Conservation (phyloP, 2,888 invertebrate species). For the Thysanoteuthis rhombus region DNA sequence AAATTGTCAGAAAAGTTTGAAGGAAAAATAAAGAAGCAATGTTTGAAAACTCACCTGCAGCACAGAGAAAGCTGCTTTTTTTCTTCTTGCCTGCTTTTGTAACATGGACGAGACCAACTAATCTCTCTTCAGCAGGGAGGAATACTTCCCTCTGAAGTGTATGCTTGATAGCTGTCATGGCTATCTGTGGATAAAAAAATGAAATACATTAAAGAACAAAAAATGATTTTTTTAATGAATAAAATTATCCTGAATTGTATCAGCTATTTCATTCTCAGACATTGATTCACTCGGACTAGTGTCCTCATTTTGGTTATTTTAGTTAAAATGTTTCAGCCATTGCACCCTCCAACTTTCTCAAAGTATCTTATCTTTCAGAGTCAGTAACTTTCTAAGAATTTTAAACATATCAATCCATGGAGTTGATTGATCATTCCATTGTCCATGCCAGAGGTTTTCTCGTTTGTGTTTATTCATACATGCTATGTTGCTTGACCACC, state of each 20-base stretch:
- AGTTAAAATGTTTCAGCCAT: too few relatives aligned
- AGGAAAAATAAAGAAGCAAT: neutral
- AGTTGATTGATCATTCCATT: too few relatives aligned
- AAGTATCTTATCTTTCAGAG: too few relatives aligned
- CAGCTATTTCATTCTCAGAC: fast-evolving
- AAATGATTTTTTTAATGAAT: neutral
- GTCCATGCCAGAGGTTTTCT: too few relatives aligned
- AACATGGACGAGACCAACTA: conserved; percentile 82
- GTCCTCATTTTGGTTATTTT: too few relatives aligned
- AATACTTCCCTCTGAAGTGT: conserved; percentile 83
- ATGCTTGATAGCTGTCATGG: conserved; percentile 80
- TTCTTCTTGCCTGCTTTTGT: conserved; percentile 84
- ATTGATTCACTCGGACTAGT: too few relatives aligned
- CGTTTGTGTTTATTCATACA: too few relatives aligned
- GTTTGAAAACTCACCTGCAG: conserved; percentile 70
- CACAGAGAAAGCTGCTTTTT: conserved; percentile 82
- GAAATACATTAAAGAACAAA: too few relatives aligned
- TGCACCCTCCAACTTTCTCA: too few relatives aligned
- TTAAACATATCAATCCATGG: too few relatives aligned
- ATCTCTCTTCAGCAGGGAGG: conserved; percentile 79
- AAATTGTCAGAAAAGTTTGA: neutral
- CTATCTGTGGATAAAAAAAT: neutral
- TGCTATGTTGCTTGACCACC: too few relatives aligned
- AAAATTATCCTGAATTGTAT: neutral
- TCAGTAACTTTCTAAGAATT: too few relatives aligned